These are phyloP conservation scores for Pseudotriccus pelzelni DNA, from an alignment of 2,797 vertebrate genomes.

Conservation along the genomic window DNA sequence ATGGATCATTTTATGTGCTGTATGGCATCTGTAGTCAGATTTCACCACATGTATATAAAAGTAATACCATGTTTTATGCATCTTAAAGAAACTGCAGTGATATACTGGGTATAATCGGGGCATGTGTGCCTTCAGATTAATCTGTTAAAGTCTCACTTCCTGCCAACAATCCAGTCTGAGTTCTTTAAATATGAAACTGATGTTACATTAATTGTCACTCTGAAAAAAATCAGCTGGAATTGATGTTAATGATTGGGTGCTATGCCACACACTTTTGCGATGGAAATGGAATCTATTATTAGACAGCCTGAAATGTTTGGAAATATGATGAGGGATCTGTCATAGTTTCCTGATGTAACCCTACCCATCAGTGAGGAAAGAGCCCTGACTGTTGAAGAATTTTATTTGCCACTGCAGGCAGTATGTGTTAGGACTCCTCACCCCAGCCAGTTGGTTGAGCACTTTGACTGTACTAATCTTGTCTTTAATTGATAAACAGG, in stretches of 20 bases:
- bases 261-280: background rate
- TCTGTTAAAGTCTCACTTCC: background rate
- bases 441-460: background rate
- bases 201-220: background rate
- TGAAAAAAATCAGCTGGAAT: background rate
- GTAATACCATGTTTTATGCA: background rate
- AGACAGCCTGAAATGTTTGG: background rate
- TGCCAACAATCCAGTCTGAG: background rate
- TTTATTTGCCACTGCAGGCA: background rate
- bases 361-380: background rate
- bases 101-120: background rate
- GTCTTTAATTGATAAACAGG: background rate
- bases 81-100: background rate
- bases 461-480: background rate
- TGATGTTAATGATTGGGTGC: background rate
- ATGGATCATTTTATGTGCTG: background rate
- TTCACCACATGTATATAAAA: background rate
- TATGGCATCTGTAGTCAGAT: background rate
- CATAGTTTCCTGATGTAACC: background rate
- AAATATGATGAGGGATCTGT: background rate
- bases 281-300: constrained; percentile 4
- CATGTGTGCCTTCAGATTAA: background rate
- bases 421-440: background rate
- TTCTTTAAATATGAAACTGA: background rate
- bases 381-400: background rate